Conservation (phyloP, 2,797 vertebrate genomes). For the Cichlasoma orientale region DNA sequence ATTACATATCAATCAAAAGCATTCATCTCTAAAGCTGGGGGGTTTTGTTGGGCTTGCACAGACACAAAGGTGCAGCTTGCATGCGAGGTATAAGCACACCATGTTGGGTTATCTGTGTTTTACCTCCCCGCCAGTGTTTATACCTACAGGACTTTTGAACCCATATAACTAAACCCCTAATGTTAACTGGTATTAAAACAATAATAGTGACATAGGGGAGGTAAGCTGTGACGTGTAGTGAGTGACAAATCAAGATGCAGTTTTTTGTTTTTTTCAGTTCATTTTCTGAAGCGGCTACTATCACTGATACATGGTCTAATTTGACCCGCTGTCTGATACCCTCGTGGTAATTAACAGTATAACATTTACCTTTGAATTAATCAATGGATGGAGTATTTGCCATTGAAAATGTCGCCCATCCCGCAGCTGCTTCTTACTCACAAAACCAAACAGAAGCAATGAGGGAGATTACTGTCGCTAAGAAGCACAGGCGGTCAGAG, state of each 20-base stretch:
- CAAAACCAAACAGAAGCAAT: conserved; percentile 14
- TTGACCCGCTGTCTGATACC: conserved; percentile 38
- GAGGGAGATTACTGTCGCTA: conserved; percentile 16
- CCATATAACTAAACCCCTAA: conserved; percentile 2
- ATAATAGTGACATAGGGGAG: not conserved
- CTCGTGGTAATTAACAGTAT: conserved; percentile 46
- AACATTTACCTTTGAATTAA: conserved; percentile 62
- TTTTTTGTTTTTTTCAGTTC: not conserved
- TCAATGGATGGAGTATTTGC: conserved; percentile 43
- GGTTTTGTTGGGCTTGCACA: conserved; percentile 43
- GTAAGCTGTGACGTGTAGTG: not conserved
- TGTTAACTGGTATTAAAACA: not conserved
- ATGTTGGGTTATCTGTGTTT: conserved; percentile 17
- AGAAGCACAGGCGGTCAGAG: conserved; percentile 19
- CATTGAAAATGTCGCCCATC: conserved; percentile 47
- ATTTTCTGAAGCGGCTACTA: conserved; percentile 9
- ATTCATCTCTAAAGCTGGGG: conserved; percentile 25
- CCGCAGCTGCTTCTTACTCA: conserved; percentile 29
- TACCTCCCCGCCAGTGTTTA: conserved; percentile 17
- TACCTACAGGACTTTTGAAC: not conserved
- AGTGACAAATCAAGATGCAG: not conserved
- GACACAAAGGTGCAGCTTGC: not conserved
- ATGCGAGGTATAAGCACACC: not conserved
- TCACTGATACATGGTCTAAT: conserved; percentile 46
- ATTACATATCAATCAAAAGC: conserved; percentile 71